These are phyloP conservation scores for Calcarius ornatus DNA, from an alignment of 2,113 vertebrate genomes.

Conservation along the genomic window DNA sequence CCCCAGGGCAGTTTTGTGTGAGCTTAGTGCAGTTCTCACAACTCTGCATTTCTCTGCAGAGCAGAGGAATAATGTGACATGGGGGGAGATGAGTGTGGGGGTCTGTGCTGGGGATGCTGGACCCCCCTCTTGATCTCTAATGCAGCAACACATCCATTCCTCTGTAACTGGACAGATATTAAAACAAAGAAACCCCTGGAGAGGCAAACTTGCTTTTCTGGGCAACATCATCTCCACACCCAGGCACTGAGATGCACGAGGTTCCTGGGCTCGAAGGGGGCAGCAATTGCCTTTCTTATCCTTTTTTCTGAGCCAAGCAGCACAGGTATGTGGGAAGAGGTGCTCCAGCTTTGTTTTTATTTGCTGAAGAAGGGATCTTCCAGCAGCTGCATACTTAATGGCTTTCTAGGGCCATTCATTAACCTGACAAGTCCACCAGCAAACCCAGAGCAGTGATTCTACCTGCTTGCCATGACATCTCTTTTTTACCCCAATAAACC, in stretches of 20 bases:
- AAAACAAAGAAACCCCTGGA: background rate
- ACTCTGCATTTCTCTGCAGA: fast-evolving
- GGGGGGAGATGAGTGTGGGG: background rate
- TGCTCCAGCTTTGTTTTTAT: background rate
- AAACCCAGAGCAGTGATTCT: background rate
- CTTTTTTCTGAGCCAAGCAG: background rate
- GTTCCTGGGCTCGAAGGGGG: background rate
- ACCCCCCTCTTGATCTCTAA: background rate
- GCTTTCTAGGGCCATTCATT: background rate
- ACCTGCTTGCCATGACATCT: background rate
- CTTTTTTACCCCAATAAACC: constrained; percentile 6
- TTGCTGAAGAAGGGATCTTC: background rate
- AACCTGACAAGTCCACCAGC: background rate
- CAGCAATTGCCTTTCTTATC: background rate
- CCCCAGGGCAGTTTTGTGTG: background rate
- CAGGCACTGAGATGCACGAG: background rate
- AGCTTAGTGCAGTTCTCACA: background rate
- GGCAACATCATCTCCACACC: background rate
- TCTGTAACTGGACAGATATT: background rate
- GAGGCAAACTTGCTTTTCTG: background rate
- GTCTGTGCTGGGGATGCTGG: background rate
- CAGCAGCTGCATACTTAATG: background rate
- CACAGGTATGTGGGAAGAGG: background rate
- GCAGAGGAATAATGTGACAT: background rate
- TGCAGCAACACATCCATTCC: fast-evolving